phyloP scores from a whole-genome alignment of 2,888 invertebrate genomes.

The Tholera decimalis region DNA sequence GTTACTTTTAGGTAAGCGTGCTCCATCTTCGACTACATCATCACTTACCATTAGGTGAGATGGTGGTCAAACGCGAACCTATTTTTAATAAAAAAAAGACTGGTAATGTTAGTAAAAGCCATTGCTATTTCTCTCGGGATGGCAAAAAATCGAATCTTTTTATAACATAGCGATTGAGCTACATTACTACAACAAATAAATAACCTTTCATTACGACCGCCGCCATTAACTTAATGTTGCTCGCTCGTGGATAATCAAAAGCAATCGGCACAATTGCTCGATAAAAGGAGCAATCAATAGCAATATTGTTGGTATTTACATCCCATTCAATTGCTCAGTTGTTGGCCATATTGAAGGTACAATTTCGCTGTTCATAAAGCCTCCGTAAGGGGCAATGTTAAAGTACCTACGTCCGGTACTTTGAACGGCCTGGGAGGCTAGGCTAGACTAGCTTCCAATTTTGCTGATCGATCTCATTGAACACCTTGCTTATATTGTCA shows the following conservation, averaged over 20 bases:
- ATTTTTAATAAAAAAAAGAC: too few species aligned
- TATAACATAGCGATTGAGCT: not conserved
- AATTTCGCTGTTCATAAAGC: not conserved
- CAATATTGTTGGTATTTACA: conserved; percentile 26
- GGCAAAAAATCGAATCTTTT: not conserved
- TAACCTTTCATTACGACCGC: not conserved
- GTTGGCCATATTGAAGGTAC: not conserved
- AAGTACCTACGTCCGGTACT: not conserved
- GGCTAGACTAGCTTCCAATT: not conserved
- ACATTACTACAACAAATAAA: conserved; percentile 3
- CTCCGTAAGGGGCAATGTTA: not conserved
- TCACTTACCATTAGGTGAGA: too few species aligned
- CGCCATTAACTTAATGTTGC: conserved; percentile 29
- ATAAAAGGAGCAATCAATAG: conserved; percentile 45
- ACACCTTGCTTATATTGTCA: not conserved
- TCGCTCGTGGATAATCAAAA: conserved; percentile 27
- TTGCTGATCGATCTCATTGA: not conserved
- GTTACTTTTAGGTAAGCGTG: too few species aligned
- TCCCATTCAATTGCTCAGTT: conserved; percentile 17
- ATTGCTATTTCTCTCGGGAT: not conserved
- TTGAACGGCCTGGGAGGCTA: not conserved
- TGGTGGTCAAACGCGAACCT: too few species aligned
- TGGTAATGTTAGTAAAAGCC: too few species aligned
- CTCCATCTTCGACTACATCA: too few species aligned
- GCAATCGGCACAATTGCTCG: conserved; percentile 36